Base-by-base conservation (phyloP, 2,797 vertebrate genomes). In the Platyrinchus mystaceus region DNA sequence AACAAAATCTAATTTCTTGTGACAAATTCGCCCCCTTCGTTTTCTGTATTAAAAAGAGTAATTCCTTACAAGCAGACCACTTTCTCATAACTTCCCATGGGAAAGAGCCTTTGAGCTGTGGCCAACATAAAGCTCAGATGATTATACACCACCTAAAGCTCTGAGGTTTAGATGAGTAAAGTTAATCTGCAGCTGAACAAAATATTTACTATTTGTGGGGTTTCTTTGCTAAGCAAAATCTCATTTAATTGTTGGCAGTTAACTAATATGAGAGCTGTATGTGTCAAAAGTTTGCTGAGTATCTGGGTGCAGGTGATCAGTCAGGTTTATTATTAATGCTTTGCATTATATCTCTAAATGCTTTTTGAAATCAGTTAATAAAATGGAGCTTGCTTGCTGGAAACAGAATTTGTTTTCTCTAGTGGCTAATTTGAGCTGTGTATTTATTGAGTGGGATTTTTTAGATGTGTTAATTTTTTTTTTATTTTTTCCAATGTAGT, bases 381-480 rank as follows among this genome's bases (percentile, higher is more conserved):
- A 89, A 96, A 82, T 80, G 46, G n/a, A 85, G 8, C 53, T 85
- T 85, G 41, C 41, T 77, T 85, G 53, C 73, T 93, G 53, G 53
- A 90, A 87, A 64, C 47, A 15, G 58, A 60, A 70, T 87, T 90
- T 36, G 24, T 73, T 94, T 92, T 87, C 89, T 95, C 23, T 49
- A 36, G 84, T 63, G 71, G 64, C 60, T 92, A 70, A 92, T 93
- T 93, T 69, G 67, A 81, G 89, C 76, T 15, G 8, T 68, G 14
- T 64, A 32, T 86, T 91, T 95, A 84, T 71, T 75, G 84, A 79
- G 58, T 84, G 83, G 20, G 87, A 67, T 63, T 91, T 94, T 94
- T 91, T 70, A 69, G 78, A 82, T 79, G 74, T 92, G 81, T 86
- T 92, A 75, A 37, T 46, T 63, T 89, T 82, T 74, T 88, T 62